phyloP scores from a whole-genome alignment of 2,797 vertebrate genomes.

The Parauchenoglanis ngamensis region DNA sequence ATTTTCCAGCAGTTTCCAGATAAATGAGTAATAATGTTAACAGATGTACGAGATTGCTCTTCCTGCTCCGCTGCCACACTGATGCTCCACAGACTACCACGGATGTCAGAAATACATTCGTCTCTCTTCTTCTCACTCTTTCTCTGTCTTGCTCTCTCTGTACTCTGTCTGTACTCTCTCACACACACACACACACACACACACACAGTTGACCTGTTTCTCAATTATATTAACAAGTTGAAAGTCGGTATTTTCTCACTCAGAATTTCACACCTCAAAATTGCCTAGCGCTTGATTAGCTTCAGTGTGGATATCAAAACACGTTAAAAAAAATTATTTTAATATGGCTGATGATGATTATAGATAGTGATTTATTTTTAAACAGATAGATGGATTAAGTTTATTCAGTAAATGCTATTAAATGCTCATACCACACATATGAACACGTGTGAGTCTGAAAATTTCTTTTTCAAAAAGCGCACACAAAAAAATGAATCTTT shows the following conservation, averaged over 20 bases:
- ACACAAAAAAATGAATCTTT: not conserved
- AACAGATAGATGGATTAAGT: not conserved
- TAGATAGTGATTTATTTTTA: not conserved
- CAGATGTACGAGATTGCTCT: conserved; percentile 8
- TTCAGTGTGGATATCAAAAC: too few relatives aligned
- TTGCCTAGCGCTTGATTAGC: not conserved
- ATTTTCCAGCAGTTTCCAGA: conserved; percentile 47
- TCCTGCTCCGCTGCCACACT: not conserved
- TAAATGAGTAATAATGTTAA: conserved; percentile 55
- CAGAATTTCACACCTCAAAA: conserved; percentile 1
- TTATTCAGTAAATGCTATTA: not conserved
- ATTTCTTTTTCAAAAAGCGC: not conserved
- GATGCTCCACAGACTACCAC: not conserved
- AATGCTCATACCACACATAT: not conserved
- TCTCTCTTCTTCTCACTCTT: not conserved
- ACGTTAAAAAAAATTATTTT: not conserved
- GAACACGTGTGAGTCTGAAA: not conserved
- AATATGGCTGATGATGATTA: not conserved
- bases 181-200: not conserved
- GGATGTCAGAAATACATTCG: not conserved
- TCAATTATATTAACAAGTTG: not conserved
- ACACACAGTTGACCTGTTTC: not conserved
- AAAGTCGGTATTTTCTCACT: not conserved
- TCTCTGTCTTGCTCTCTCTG: not conserved
- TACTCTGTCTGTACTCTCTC: too few relatives aligned